Evolutionary conservation across 2,797 vertebrate species (phyloP).

Genomic region (Macroramphosus scolopax): DNA sequence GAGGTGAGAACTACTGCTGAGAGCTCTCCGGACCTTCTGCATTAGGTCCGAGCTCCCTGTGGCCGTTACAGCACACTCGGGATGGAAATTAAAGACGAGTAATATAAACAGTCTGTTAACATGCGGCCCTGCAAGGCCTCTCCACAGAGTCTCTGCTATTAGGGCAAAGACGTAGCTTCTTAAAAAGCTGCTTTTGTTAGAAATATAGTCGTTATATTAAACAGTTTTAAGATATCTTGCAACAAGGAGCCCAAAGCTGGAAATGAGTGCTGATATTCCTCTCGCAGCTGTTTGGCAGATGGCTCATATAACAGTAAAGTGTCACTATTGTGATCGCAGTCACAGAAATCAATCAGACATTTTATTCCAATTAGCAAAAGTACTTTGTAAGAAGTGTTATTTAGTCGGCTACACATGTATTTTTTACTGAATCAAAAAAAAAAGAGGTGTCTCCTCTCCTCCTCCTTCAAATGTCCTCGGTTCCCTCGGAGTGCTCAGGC

Average conservation of each 20-base stretch:
- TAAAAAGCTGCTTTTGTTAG: constrained; percentile 17
- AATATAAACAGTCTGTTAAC: constrained; percentile 60
- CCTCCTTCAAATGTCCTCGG: constrained; percentile 48
- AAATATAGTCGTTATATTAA: constrained; percentile 11
- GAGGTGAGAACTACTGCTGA: constrained; percentile 55
- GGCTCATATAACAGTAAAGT: no score
- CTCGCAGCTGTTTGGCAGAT: background rate
- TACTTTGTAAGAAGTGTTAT: no score
- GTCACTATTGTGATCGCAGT: no score
- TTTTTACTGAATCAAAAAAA: no score
- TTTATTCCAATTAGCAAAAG: no score
- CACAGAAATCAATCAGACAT: no score
- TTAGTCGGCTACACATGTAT: no score
- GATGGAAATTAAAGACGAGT: no score
- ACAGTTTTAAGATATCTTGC: background rate
- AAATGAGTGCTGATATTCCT: background rate
- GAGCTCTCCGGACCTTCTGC: constrained; percentile 48
- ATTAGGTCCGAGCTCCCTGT: constrained; percentile 43
- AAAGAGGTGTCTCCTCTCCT: no score
- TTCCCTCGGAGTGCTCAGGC: constrained; percentile 36
- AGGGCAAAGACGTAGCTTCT: no score
- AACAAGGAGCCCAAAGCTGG: background rate
- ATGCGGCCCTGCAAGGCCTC: constrained; percentile 32
- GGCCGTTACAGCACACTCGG: constrained; percentile 29
- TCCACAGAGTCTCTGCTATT: constrained; percentile 27